Evolutionary conservation across 1,140 invertebrate species (phyloP).

Genomic region (Solen grandis): DNA sequence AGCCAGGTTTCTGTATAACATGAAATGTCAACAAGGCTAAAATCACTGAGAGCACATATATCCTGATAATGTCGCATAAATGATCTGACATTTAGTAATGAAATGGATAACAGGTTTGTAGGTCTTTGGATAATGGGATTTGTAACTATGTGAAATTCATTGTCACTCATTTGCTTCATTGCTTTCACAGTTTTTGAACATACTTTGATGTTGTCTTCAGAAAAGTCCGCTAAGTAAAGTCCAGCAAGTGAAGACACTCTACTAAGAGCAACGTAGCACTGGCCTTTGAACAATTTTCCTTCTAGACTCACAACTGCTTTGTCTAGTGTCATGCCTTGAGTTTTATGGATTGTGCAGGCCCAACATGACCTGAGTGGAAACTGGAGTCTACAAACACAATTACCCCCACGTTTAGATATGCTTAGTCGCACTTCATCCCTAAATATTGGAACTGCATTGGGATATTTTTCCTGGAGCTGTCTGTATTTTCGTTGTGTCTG

Average conservation of each 20-base stretch:
- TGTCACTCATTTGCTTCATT: too few relatives aligned
- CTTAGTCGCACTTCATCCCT: neutral
- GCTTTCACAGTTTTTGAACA: too few relatives aligned
- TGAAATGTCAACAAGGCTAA: neutral
- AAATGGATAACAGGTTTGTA: neutral
- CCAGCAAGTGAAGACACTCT: slow-evolving; percentile 53
- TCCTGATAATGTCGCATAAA: neutral
- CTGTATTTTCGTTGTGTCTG: slow-evolving; percentile 25
- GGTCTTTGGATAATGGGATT: slow-evolving; percentile 2
- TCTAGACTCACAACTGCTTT: slow-evolving; percentile 54
- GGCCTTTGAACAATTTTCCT: slow-evolving; percentile 52
- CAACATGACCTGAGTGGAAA: slow-evolving; percentile 57
- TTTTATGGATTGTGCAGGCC: slow-evolving; percentile 62
- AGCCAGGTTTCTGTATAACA: neutral
- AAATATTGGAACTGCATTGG: neutral
- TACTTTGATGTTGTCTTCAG: too few relatives aligned
- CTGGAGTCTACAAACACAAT: slow-evolving; percentile 33
- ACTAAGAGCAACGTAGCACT: slow-evolving; percentile 60
- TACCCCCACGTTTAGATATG: neutral
- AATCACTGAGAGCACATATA: neutral
- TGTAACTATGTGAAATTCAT: too few relatives aligned
- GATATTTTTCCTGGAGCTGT: neutral
- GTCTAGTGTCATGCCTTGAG: slow-evolving; percentile 57
- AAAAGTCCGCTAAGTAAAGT: slow-evolving; percentile 45
- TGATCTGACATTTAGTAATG: slow-evolving; percentile 17